phyloP scores from a whole-genome alignment of 2,113 vertebrate genomes.

The Toxostoma redivivum region DNA sequence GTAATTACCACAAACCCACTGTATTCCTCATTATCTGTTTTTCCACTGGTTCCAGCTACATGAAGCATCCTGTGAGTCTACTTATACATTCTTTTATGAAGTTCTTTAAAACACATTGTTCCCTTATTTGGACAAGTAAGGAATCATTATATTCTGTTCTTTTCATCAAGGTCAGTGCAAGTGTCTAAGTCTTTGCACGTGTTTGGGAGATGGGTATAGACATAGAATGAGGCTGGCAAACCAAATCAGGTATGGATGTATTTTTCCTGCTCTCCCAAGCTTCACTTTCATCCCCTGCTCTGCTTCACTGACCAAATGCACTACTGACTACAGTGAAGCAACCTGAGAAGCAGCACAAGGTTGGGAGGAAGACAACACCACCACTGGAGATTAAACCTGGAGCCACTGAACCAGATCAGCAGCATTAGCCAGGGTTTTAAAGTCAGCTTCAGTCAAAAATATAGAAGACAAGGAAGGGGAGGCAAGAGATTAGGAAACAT shows the following conservation, averaged over 20 bases:
- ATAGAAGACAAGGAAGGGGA: background rate
- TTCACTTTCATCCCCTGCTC: background rate
- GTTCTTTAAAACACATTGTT: background rate
- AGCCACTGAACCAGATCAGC: background rate
- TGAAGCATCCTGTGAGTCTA: background rate
- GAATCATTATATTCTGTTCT: background rate
- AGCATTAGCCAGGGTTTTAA: background rate
- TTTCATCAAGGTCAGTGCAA: background rate
- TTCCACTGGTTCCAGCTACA: background rate
- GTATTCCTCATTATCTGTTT: background rate
- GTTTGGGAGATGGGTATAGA: background rate
- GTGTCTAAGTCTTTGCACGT: background rate
- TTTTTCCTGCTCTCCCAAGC: background rate
- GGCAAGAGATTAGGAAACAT: background rate
- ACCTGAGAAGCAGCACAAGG: background rate
- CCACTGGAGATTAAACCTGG: background rate
- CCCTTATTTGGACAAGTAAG: background rate
- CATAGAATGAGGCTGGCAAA: background rate
- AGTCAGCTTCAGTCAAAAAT: background rate
- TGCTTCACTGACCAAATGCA: background rate
- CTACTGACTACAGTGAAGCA: background rate
- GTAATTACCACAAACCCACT: background rate
- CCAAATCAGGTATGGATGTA: background rate
- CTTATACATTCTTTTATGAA: background rate
- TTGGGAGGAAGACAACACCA: background rate